Base-by-base conservation (phyloP, 1,140 invertebrate genomes). In the Myzus persicae region DNA sequence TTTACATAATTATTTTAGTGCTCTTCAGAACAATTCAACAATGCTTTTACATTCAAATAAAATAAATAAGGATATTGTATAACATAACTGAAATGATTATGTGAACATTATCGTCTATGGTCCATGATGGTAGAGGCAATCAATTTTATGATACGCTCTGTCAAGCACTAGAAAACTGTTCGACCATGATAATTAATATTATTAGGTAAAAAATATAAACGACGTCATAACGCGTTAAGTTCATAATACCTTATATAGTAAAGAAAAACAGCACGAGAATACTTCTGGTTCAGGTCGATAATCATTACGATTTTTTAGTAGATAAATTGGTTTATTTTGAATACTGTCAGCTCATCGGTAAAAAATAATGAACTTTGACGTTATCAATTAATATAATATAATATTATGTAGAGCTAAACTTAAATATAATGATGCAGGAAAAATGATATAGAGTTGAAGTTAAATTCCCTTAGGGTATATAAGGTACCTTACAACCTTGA, bases 101-200 rank as follows among this genome's bases (percentile, higher is more conserved):
- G 82, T 11, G 38, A 84, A 84, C 82, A 84, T 40, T 38, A 7
- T 76, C 59, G 59, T 18, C 59, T 26, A 84, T 11, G 82, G 40
- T 26, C 82, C 22, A 82, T 22, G 76, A 59, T 38, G n/a, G 20
- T 40, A 40, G 24, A 84, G 40, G 82, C 9, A 40, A 14, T 84
- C 82, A 40, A 40, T 84, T 40, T 84, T 84, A 40, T 26, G 82
- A 40, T 22, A 40, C 38, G 38, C 82, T 40, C 82, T 84, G 82
- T 11, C 82, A 84, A 42, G 14, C 40, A 9, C 42, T 84, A 84
- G 40, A 42, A 40, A 84, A 40, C 3, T 40, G 7, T 84, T 84
- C 38, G 42, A 84, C 59, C 59, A 76, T n/a, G 59, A n/a, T 76
- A 76, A 76, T n/a, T 76, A 76, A n/a, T n/a, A 76, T 76, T 76